Evolutionary conservation across 1,140 invertebrate genomes (phyloP).

Genomic region (Neotoxoptera formosana): DNA sequence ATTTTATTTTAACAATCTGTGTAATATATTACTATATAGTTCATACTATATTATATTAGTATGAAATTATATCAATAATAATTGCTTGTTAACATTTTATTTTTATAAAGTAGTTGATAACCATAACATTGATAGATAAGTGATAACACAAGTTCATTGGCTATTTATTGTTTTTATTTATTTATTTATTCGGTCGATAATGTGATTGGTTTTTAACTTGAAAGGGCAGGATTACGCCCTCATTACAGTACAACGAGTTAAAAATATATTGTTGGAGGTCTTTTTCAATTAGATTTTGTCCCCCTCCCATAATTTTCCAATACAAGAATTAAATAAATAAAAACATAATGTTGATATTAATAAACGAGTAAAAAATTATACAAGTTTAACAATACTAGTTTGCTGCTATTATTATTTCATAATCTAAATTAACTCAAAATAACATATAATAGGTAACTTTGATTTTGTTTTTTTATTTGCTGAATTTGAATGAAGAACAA

Average conservation of each 20-base stretch:
- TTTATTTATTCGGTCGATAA: not conserved
- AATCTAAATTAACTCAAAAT: not conserved
- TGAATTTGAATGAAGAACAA: not conserved
- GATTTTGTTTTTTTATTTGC: not conserved
- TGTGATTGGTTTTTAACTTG: not conserved
- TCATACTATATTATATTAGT: no score
- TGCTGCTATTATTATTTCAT: not conserved
- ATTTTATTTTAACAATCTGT: no score
- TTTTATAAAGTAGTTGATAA: not conserved
- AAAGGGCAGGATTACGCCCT: not conserved
- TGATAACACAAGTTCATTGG: not conserved
- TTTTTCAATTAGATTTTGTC: not conserved
- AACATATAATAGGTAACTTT: not conserved
- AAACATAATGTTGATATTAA: not conserved
- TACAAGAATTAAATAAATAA: not conserved
- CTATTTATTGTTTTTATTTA: not conserved
- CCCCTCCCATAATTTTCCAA: not conserved
- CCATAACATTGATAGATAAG: not conserved
- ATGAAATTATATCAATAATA: no score
- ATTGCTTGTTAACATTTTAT: no score
- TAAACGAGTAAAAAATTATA: not conserved
- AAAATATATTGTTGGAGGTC: not conserved
- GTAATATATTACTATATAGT: no score
- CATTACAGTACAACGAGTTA: not conserved
- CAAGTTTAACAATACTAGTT: not conserved